A percentile compares a stretch with the other conserved stretches of the same genome.
Evolutionary conservation across 2,797 vertebrate genomes (phyloP).

Genomic region (Amniataba percoides): DNA sequence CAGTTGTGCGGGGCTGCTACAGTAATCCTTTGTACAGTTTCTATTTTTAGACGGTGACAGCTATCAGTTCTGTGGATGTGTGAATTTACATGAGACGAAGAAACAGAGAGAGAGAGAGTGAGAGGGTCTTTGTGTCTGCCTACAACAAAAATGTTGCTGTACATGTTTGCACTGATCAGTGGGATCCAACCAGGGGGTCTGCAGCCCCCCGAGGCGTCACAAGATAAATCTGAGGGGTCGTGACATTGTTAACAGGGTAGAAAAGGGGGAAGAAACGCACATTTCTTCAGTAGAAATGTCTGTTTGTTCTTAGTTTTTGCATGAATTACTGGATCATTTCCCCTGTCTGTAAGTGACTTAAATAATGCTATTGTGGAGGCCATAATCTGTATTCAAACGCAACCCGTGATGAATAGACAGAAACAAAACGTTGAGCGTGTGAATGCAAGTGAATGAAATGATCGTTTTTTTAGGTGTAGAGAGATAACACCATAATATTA

Average conservation of each 20-base stretch:
- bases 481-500: not conserved
- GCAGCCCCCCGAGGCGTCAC: not conserved
- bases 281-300: not conserved
- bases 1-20: conserved; percentile 15
- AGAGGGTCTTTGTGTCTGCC: conserved; percentile 18
- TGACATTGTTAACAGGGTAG: not conserved
- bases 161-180: not conserved
- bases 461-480: not conserved
- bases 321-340: no score
- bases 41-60: conserved; percentile 52
- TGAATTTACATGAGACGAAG: not conserved
- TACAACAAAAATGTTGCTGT: not conserved
- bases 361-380: not conserved
- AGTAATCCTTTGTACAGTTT: conserved; percentile 42
- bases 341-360: not conserved
- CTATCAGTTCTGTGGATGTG: conserved; percentile 30
- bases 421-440: no score
- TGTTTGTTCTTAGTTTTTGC: not conserved
- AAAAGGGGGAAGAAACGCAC: not conserved
- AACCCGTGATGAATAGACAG: not conserved
- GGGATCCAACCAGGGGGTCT: not conserved
- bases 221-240: not conserved
- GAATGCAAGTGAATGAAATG: no score
- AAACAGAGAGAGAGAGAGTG: not conserved
- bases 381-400: not conserved